Conservation (phyloP, 1,140 invertebrate species). For the Amphibalanus amphitrite region DNA sequence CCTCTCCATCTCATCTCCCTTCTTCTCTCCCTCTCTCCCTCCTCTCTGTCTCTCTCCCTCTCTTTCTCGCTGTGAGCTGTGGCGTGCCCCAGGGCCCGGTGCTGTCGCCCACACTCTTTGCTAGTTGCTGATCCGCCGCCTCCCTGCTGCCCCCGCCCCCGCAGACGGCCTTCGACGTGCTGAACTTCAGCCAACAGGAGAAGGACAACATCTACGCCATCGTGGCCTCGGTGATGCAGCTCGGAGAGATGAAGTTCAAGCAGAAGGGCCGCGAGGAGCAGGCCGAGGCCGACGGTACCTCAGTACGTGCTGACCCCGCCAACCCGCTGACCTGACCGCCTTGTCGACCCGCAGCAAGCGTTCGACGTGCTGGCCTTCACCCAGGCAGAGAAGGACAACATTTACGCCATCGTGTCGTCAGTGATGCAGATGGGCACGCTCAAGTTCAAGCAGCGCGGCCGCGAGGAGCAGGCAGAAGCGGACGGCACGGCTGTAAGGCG, state of each 20-base stretch:
- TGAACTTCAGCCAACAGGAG: conserved; percentile 37
- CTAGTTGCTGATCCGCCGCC: no score
- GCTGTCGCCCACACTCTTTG: background rate
- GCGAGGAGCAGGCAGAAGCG: conserved; percentile 42
- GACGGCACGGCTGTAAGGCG: conserved; percentile 25
- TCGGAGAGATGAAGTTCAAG: conserved; percentile 43
- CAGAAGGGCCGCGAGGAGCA: conserved; percentile 43
- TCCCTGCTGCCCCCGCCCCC: no score
- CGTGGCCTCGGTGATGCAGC: conserved; percentile 37
- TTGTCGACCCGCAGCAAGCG: conserved; percentile 26
- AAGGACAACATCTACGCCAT: conserved; percentile 38
- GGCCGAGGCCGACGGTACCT: conserved; percentile 35
- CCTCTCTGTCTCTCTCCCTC: no score
- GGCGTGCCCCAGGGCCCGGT: no score
- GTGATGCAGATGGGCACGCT: conserved; percentile 40
- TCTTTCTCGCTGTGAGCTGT: no score
- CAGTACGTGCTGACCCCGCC: conserved; percentile 15
- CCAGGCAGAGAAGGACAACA: conserved; percentile 32
- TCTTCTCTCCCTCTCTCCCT: no score
- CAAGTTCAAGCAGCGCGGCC: conserved; percentile 44
- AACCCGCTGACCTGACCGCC: background rate
- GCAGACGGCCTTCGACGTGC: conserved; percentile 34
- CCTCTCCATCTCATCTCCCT: no score
- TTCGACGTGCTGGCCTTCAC: conserved; percentile 38
- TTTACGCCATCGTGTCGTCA: conserved; percentile 36